Percentiles rank a stretch among this genome's conserved stretches.
These are phyloP conservation scores for Arge pagana DNA, from an alignment of 2,888 invertebrate genomes.

Conservation along the genomic window DNA sequence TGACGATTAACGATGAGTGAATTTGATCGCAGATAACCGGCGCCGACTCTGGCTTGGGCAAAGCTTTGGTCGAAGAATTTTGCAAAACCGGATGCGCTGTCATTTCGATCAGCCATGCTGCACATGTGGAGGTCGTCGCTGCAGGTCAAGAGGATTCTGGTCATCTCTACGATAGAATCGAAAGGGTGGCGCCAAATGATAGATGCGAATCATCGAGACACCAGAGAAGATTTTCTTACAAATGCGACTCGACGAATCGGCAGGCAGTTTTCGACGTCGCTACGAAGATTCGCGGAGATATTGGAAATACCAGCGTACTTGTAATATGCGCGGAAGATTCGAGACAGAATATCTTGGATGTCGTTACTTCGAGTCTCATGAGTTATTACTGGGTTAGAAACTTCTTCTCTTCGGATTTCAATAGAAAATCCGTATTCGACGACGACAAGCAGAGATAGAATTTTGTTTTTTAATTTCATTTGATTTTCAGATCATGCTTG, in stretches of 20 bases:
- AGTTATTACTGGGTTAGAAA: conserved; percentile 51
- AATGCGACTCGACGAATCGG: conserved; percentile 44
- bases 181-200: conserved; percentile 31
- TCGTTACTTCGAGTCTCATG: conserved; percentile 47
- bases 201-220: conserved; percentile 18
- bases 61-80: conserved; percentile 47
- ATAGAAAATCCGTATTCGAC: not conserved
- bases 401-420: not conserved
- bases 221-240: conserved; percentile 36
- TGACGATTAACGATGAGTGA: not conserved
- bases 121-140: conserved; percentile 32
- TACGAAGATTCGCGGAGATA: conserved; percentile 41
- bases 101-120: conserved; percentile 44
- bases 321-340: conserved; percentile 45
- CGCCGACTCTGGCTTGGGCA: conserved; percentile 44
- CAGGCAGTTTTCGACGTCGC: conserved; percentile 42
- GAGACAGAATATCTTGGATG: conserved; percentile 44
- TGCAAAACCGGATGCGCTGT: conserved; percentile 45
- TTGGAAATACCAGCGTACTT: conserved; percentile 48
- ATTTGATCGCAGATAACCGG: conserved; percentile 51
- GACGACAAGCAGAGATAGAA: not conserved
- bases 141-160: conserved; percentile 31
- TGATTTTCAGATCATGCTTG: conserved; percentile 45
- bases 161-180: conserved; percentile 30
- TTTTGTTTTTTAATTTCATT: conserved; percentile 6